These are phyloP conservation scores for Porites divaricata DNA, from an alignment of 92 coral and sea anemone genomes.

Conservation along the genomic window DNA sequence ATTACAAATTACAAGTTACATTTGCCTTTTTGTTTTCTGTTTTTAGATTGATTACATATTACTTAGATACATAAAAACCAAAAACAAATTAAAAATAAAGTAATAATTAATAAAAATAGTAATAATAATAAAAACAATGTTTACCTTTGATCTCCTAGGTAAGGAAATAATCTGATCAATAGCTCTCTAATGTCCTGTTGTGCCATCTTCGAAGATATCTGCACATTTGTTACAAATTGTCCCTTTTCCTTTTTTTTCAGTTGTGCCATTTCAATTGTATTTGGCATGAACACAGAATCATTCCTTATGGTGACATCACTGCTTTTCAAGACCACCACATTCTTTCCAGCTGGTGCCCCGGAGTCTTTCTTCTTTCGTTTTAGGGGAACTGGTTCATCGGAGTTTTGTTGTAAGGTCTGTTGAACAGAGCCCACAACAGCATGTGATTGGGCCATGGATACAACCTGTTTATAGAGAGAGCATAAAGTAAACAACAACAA, in stretches of 20 bases:
- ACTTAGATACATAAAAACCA: too few relatives aligned
- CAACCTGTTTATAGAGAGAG: neutral
- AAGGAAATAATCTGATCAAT: conserved; percentile 6
- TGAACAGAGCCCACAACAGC: too few relatives aligned
- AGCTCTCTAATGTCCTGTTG: neutral
- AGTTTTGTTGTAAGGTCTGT: neutral
- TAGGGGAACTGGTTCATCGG: neutral
- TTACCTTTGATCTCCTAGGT: conserved; percentile 20
- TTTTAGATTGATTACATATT: too few relatives aligned
- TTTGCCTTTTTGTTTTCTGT: too few relatives aligned
- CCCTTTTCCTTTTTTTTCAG: conserved; percentile 20
- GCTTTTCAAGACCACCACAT: conserved; percentile 22
- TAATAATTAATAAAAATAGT: too few relatives aligned
- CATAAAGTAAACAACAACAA: too few relatives aligned
- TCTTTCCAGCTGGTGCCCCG: conserved; percentile 4
- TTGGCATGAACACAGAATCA: conserved; percentile 17
- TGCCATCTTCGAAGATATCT: conserved; percentile 27
- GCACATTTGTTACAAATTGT: conserved; percentile 25
- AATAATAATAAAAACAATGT: too few relatives aligned
- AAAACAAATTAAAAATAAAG: too few relatives aligned
- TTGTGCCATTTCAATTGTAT: conserved; percentile 47
- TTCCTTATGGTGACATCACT: neutral
- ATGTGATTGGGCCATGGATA: too few relatives aligned
- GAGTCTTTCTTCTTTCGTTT: conserved; percentile 15
- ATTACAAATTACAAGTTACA: too few relatives aligned